Base-by-base conservation (phyloP, 2,888 invertebrate genomes). In the Cactoblastis cactorum region DNA sequence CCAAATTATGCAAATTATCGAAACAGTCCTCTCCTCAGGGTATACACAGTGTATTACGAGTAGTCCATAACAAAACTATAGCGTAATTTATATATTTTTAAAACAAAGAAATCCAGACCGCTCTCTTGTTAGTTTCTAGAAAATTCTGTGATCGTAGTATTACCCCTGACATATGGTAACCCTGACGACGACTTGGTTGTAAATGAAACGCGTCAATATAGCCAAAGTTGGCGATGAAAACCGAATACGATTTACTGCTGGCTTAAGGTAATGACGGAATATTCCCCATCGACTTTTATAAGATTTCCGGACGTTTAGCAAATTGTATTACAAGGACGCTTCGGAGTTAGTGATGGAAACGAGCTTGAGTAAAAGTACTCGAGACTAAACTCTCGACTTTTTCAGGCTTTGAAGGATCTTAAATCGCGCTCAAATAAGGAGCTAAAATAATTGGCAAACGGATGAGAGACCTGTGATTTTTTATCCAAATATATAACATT, bases 211-310 rank as follows among this genome's bases (percentile, higher is more conserved):
- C 33, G n/a, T 39, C 28, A 71, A 76, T 74, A 76, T 74, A 74
- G 74, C 74, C 75, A 65, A 71, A 74, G 69, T 72, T 67, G 67
- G 51, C 52, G 54, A 54, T 69, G 74, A 71, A 58, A 75, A 73
- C 75, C 74, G 75, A 45, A 55, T 53, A 54, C 77, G 74, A 75
- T 75, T 74, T 74, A 75, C 73, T 67, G 63, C 65, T 63, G 68
- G 57, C 62, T 76, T 74, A 73, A 75, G 71, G 77, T 77, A 77
- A 78, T 77, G 76, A 77, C 71, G 68, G 77, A 77, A 77, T 77
- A 75, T 76, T 75, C 71, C 65, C 71, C 69, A 71, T 70, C 73
- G 69, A 69, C 60, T 71, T 64, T 67, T 63, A 64, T 61, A 62
- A 59, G 54, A 48, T 49, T 53, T 52, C 52, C 49, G 50, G 45